phyloP scores from a whole-genome alignment of 1,140 invertebrate species.

The Drosophila auraria region DNA sequence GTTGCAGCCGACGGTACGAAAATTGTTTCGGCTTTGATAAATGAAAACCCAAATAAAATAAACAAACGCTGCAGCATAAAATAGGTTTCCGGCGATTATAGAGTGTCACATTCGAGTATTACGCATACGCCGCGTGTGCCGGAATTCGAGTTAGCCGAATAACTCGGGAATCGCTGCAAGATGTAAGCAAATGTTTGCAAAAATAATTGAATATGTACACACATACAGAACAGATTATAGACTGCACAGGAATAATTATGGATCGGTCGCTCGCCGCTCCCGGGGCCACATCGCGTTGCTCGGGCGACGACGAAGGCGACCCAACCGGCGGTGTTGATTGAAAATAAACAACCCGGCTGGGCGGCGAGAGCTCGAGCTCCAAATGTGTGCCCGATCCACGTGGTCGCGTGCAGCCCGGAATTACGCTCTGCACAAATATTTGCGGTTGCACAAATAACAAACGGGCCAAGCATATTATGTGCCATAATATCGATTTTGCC shows the following conservation, averaged over 20 bases:
- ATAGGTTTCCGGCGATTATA: constrained; percentile 12
- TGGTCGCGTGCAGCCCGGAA: constrained; percentile 65
- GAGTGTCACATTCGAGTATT: constrained; percentile 15
- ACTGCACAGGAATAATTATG: constrained; percentile 53
- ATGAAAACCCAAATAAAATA: constrained; percentile 25
- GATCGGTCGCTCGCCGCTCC: constrained; percentile 35
- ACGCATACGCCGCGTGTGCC: constrained; percentile 52
- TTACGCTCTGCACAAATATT: constrained; percentile 67
- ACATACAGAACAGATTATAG: neutral
- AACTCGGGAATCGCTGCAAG: constrained; percentile 14
- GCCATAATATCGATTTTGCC: constrained; percentile 70
- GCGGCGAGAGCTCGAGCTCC: neutral
- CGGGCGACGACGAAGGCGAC: constrained; percentile 21
- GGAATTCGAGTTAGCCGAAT: neutral
- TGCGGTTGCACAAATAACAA: constrained; percentile 60
- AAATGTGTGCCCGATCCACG: constrained; percentile 48
- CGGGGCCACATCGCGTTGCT: constrained; percentile 44
- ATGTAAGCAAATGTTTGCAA: constrained; percentile 51
- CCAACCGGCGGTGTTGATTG: constrained; percentile 50
- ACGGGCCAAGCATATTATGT: constrained; percentile 27
- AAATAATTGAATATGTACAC: constrained; percentile 18
- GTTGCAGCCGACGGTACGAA: constrained; percentile 40
- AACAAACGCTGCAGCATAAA: constrained; percentile 34
- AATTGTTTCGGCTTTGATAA: constrained; percentile 24
- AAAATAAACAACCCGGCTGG: constrained; percentile 66